Percentiles rank a stretch among this genome's conserved stretches.
Conservation (phyloP, 2,797 vertebrate genomes). For the Enteromius argenteus region DNA sequence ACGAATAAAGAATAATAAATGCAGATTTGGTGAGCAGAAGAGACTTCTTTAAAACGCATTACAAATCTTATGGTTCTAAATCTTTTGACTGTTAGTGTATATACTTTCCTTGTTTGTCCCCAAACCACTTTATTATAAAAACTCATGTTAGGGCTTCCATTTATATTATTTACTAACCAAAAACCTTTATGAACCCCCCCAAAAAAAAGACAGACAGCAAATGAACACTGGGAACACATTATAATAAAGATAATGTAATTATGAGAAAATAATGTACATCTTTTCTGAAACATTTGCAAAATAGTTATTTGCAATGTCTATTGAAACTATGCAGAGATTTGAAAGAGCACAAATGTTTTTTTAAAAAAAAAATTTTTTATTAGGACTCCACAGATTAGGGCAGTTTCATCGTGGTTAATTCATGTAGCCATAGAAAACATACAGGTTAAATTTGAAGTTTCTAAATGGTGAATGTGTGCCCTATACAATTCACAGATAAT, state of each 20-base stretch:
- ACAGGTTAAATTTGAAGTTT: neutral
- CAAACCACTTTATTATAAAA: neutral
- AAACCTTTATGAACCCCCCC: neutral
- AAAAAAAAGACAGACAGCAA: constrained; percentile 41
- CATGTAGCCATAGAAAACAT: neutral
- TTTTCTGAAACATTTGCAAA: neutral
- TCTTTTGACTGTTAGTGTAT: too few relatives aligned
- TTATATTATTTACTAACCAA: constrained; percentile 16
- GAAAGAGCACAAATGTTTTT: neutral
- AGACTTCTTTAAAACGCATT: too few relatives aligned
- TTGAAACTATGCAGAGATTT: neutral
- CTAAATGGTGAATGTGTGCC: neutral
- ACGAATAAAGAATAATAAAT: too few relatives aligned
- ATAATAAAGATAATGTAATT: neutral
- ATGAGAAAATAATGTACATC: constrained; percentile 28
- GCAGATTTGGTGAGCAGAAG: too few relatives aligned
- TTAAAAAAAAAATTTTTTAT: neutral
- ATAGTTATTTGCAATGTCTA: neutral
- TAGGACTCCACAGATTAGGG: neutral
- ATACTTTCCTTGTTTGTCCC: neutral
- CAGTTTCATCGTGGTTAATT: neutral
- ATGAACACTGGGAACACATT: too few relatives aligned
- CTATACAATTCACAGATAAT: neutral
- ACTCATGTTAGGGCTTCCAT: constrained; percentile 21
- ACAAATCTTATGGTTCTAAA: too few relatives aligned